Conservation (phyloP, 2,888 invertebrate genomes). For the Synanthedon tipuliformis region DNA sequence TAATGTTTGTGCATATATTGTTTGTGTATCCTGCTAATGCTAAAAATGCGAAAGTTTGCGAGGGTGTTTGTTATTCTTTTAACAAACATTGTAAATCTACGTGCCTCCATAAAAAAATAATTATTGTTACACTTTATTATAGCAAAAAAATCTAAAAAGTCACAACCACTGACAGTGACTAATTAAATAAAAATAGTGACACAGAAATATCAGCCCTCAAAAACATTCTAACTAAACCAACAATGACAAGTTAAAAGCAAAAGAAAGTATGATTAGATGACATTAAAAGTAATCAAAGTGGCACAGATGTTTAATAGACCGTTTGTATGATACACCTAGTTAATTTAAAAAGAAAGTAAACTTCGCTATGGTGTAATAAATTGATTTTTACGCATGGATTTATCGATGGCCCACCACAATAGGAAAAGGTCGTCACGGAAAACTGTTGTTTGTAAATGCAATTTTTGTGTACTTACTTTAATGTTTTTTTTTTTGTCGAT, state of each 20-base stretch:
- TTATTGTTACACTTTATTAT: neutral
- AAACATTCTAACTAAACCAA: conserved; percentile 7
- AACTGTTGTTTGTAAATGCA: conserved; percentile 5
- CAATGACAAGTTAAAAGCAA: neutral
- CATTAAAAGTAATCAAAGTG: conserved; percentile 14
- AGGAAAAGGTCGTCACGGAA: conserved; percentile 22
- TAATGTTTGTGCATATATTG: no score
- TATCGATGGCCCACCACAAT: conserved; percentile 31
- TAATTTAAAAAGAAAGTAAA: conserved; percentile 25
- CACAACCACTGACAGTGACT: neutral
- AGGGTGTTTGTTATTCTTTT: no score
- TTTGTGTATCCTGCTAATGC: no score
- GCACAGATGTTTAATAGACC: conserved; percentile 36
- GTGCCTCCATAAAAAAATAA: neutral
- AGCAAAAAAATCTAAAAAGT: neutral
- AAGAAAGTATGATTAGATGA: conserved; percentile 3
- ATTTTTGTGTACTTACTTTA: no score
- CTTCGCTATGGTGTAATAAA: conserved; percentile 22
- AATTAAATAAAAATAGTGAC: neutral
- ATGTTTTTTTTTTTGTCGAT: no score
- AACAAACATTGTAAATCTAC: no score
- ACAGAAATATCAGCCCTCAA: neutral
- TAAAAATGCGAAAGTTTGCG: no score
- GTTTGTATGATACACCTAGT: conserved; percentile 22
- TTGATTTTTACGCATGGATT: conserved; percentile 42